A percentile compares a stretch with the other conserved stretches of the same genome.
Evolutionary conservation across 1,140 invertebrate genomes (phyloP).

Genomic region (Macrosteles quadrilineatus): DNA sequence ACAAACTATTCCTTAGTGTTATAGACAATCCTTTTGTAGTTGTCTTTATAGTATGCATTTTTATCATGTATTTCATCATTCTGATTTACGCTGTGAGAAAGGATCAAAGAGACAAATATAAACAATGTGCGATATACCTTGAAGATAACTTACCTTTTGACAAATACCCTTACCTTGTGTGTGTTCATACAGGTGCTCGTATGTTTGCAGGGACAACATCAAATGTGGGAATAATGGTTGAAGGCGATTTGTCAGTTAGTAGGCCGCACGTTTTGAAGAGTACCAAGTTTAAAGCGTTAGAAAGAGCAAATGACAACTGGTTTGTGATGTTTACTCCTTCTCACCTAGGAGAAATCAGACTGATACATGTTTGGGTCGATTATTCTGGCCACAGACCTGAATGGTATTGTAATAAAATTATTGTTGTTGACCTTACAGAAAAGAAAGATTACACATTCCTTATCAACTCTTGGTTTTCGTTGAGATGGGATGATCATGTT

Average conservation of each 20-base stretch:
- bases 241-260: not conserved
- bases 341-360: not conserved
- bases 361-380: not conserved
- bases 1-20: not conserved
- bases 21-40: not conserved
- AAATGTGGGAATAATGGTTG: slow-evolving; percentile 15
- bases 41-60: not conserved
- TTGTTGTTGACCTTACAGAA: not conserved
- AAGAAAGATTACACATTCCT: not conserved
- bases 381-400: not conserved
- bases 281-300: not conserved
- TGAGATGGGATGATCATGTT: not conserved
- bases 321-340: slow-evolving; percentile 4
- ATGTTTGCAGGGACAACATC: not conserved
- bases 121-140: not conserved
- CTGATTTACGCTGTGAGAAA: not conserved
- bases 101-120: not conserved
- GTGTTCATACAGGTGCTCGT: not conserved
- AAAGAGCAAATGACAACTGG: slow-evolving; percentile 4
- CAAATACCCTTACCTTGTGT: not conserved
- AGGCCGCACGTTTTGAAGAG: not conserved
- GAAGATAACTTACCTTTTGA: slow-evolving; percentile 8
- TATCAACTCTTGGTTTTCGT: not conserved
- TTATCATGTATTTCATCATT: not conserved
- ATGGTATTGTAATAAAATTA: slow-evolving; percentile 1